Conservation (phyloP, 1,140 invertebrate species). For the Sesamia nonagrioides region DNA sequence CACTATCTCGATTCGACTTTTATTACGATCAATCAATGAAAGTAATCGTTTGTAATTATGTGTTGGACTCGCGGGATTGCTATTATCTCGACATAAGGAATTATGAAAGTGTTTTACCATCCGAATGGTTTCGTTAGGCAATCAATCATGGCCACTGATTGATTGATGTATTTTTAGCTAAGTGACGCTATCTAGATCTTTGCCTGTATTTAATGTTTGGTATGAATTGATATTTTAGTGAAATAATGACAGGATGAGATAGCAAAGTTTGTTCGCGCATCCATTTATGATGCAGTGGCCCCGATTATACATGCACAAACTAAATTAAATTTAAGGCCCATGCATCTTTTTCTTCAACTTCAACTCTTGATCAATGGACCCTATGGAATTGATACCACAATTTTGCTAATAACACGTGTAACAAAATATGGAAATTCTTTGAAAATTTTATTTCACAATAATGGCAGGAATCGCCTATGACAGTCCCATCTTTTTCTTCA, state of each 20-base stretch:
- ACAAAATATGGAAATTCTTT: too few species aligned
- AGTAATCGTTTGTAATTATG: conserved; percentile 39
- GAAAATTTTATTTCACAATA: too few species aligned
- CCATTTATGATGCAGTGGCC: not conserved
- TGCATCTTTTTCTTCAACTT: too few species aligned
- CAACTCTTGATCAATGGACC: too few species aligned
- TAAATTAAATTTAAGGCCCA: too few species aligned
- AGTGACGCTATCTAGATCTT: conserved; percentile 44
- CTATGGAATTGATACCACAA: too few species aligned
- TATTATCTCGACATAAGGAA: conserved; percentile 26
- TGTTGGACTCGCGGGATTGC: conserved; percentile 18
- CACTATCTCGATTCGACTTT: conserved; percentile 31
- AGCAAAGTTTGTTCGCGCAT: not conserved
- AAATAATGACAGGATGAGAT: conserved; percentile 9
- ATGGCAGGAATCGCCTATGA: too few species aligned
- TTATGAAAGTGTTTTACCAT: conserved; percentile 43
- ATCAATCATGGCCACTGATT: conserved; percentile 39
- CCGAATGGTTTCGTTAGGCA: conserved; percentile 10
- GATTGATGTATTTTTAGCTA: conserved; percentile 42
- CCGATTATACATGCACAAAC: too few species aligned
- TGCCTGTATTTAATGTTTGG: conserved; percentile 1
- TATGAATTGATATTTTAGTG: not conserved
- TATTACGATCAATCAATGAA: conserved; percentile 47
- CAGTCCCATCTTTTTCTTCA: too few species aligned
- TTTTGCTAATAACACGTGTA: too few species aligned